A percentile compares a stretch with the other conserved stretches of the same genome.
phyloP scores from a whole-genome alignment of 2,888 invertebrate genomes.

The Timandra comae region DNA sequence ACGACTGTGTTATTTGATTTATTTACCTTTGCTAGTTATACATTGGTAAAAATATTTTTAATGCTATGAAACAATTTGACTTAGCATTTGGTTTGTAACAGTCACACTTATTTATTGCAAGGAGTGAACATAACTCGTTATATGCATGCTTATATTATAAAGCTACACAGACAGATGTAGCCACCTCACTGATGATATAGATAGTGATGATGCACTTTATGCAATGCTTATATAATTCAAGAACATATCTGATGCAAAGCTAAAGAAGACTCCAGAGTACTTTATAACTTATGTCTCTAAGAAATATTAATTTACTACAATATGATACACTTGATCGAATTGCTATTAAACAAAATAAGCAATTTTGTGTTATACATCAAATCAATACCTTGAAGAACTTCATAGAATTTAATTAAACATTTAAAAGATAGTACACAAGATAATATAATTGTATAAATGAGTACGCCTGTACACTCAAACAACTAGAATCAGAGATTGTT shows the following conservation, averaged over 20 bases:
- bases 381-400: constrained; percentile 36
- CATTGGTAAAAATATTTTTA: constrained; percentile 74
- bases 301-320: constrained; percentile 66
- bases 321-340: constrained; percentile 68
- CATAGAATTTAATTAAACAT: constrained; percentile 39
- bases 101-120: neutral
- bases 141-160: neutral
- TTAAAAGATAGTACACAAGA: constrained; percentile 31
- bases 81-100: constrained; percentile 59
- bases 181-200: constrained; percentile 28
- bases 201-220: constrained; percentile 32
- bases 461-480: constrained; percentile 36
- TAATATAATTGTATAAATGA: constrained; percentile 18
- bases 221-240: constrained; percentile 36
- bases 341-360: constrained; percentile 47
- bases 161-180: constrained; percentile 5
- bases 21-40: constrained; percentile 74
- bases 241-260: constrained; percentile 51
- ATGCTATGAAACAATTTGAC: constrained; percentile 74
- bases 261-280: constrained; percentile 60
- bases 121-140: neutral
- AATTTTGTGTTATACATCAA: constrained; percentile 34
- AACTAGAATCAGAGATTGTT: constrained; percentile 25
- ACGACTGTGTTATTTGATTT: constrained; percentile 68
- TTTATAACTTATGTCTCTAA: constrained; percentile 71